Base-by-base conservation (phyloP, 2,113 vertebrate genomes). In the Varanus salvator region DNA sequence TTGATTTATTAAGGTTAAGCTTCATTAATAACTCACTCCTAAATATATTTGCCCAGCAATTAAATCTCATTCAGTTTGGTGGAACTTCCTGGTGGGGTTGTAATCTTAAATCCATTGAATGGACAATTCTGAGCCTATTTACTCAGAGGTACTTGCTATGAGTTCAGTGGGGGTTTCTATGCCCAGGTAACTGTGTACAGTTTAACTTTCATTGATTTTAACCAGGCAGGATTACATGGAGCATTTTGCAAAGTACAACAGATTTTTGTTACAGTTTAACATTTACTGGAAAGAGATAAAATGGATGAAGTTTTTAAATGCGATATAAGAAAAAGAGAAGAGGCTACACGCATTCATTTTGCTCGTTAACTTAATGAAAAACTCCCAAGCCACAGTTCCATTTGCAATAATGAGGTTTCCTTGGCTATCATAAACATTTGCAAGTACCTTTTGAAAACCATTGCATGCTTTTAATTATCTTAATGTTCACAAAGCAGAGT, bases 401-500 rank as follows among this genome's bases (percentile, higher is more conserved):
- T 1, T 0, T 0, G 0, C 85, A 82, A 75, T 8, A n/a, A 64
- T 0, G 44, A 0, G 0, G 25, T 3, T 69, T 50, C 89, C 74
- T 82, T 50, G 0, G 0, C 48, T 82, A 78, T 74, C 66, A 90
- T 3, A 93, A 68, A n/a, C 4, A 91, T 86, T 0, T 11, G 50
- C 82, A 44, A 31, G 66, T 0, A 0, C 71, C 85, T 85, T 3
- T 0, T 52, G 72, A 81, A 91, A 93, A 27, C 52, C 64, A 88
- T 21, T 90, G 69, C 50, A 38, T 72, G 57, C 60, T 87, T 84
- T 84, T 84, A 91, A 88, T 48, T 91, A 85, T 80, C 90, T 72
- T 85, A 76, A 25, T 83, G 90, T 19, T 87, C 90, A 50, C 89
- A 92, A 94, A 81, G 50, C n/a, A 57, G 72, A 78, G 12, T 1